Evolutionary conservation across 2,888 invertebrate genomes (phyloP).

Genomic region (Danaus chrysippus): DNA sequence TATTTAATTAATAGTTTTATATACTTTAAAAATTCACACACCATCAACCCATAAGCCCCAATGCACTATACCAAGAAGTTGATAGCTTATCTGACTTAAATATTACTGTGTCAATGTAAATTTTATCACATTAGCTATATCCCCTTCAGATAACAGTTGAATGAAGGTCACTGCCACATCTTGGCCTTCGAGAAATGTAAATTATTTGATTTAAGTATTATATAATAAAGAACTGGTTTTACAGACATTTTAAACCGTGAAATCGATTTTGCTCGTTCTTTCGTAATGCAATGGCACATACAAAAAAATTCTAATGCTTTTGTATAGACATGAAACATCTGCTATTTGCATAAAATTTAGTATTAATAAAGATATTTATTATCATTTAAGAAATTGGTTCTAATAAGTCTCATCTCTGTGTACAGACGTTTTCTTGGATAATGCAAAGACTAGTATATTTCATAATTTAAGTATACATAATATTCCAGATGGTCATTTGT

Average conservation of each 20-base stretch:
- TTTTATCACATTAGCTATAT: slow-evolving; percentile 2
- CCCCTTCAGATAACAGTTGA: background rate
- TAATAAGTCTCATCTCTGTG: no score
- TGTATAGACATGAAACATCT: no score
- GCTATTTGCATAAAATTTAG: no score
- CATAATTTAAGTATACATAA: background rate
- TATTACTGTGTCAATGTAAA: background rate
- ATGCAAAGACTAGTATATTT: no score
- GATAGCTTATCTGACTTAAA: background rate
- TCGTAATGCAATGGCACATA: no score
- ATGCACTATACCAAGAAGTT: no score
- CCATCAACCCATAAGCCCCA: no score
- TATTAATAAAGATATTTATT: no score
- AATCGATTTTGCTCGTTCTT: background rate
- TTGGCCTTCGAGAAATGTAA: background rate
- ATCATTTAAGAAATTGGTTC: no score
- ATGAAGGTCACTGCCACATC: background rate
- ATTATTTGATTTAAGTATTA: background rate
- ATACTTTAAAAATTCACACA: background rate
- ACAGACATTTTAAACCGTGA: background rate
- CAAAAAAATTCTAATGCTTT: no score
- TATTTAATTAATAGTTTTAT: background rate
- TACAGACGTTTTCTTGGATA: no score
- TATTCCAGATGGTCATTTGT: background rate
- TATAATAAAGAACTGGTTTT: background rate